Percentiles rank a stretch among this genome's conserved stretches.
phyloP scores from a whole-genome alignment of 2,888 invertebrate genomes.

The Pherbina coryleti region DNA sequence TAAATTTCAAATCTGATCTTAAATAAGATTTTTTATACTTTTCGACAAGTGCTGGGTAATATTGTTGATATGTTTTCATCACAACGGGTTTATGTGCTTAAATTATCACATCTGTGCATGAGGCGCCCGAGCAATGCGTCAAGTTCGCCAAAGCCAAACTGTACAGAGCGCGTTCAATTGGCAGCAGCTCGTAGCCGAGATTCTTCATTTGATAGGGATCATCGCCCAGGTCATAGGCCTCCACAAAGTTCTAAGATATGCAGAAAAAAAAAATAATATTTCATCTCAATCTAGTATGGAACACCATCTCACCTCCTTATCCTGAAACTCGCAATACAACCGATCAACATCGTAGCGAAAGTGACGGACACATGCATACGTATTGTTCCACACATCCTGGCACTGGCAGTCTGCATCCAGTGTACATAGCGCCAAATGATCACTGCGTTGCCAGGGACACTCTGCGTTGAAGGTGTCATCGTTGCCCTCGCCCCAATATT shows the following conservation, averaged over 20 bases:
- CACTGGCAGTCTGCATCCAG: slow-evolving; percentile 83
- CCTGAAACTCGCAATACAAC: slow-evolving; percentile 70
- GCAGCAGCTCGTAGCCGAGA: slow-evolving; percentile 71
- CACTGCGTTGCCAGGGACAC: slow-evolving; percentile 75
- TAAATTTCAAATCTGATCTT: too few relatives aligned
- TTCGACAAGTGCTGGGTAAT: too few relatives aligned
- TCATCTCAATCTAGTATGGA: background rate
- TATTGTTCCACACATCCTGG: slow-evolving; percentile 87
- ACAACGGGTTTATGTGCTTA: slow-evolving; percentile 15
- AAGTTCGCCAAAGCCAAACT: slow-evolving; percentile 64
- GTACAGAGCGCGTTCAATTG: slow-evolving; percentile 72
- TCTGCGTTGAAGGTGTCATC: slow-evolving; percentile 71
- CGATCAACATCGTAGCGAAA: slow-evolving; percentile 70
- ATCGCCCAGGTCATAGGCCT: slow-evolving; percentile 79
- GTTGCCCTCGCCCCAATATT: slow-evolving; percentile 85
- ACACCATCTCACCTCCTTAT: slow-evolving; percentile 65
- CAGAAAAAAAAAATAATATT: slow-evolving; percentile 3
- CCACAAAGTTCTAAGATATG: slow-evolving; percentile 75
- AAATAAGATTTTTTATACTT: too few relatives aligned
- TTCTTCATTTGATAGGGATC: slow-evolving; percentile 84
- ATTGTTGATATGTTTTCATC: too few relatives aligned
- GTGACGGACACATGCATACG: slow-evolving; percentile 82
- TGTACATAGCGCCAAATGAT: slow-evolving; percentile 75
- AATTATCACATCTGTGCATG: slow-evolving; percentile 55
- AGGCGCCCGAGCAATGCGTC: slow-evolving; percentile 60